phyloP scores from a whole-genome alignment of 2,113 vertebrate genomes.

The Petroica traversi region DNA sequence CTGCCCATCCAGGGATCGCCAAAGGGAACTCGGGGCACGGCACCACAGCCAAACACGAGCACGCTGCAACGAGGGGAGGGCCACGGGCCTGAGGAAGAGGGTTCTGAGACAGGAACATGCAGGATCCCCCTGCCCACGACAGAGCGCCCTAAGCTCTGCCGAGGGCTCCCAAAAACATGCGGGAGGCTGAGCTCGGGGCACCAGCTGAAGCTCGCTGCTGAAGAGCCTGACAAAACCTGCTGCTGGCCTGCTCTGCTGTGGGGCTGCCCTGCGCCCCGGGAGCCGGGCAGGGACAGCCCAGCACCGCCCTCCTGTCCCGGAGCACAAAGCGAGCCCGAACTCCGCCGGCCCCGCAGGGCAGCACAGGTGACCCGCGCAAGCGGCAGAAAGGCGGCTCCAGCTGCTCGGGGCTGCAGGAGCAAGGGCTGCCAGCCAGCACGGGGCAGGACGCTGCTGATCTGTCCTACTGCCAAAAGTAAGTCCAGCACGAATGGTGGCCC shows the following conservation, averaged over 20 bases:
- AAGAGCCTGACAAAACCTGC: not conserved
- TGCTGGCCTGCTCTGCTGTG: not conserved
- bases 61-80: not conserved
- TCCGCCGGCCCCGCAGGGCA: not conserved
- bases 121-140: not conserved
- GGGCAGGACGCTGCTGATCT: not conserved
- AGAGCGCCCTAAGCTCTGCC: not conserved
- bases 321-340: not conserved
- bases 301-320: not conserved
- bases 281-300: not conserved
- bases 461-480: not conserved
- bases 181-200: not conserved
- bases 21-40: not conserved
- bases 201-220: not conserved
- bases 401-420: not conserved
- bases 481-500: accelerated
- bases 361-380: not conserved
- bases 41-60: not conserved
- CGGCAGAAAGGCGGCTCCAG: not conserved
- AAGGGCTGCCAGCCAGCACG: not conserved
- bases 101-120: not conserved
- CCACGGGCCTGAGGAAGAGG: not conserved
- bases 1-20: not conserved
- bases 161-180: not conserved
- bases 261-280: not conserved